A percentile compares a stretch with the other conserved stretches of the same genome.
Evolutionary conservation across 2,888 invertebrate species (phyloP).

Genomic region (Encarsia formosa): DNA sequence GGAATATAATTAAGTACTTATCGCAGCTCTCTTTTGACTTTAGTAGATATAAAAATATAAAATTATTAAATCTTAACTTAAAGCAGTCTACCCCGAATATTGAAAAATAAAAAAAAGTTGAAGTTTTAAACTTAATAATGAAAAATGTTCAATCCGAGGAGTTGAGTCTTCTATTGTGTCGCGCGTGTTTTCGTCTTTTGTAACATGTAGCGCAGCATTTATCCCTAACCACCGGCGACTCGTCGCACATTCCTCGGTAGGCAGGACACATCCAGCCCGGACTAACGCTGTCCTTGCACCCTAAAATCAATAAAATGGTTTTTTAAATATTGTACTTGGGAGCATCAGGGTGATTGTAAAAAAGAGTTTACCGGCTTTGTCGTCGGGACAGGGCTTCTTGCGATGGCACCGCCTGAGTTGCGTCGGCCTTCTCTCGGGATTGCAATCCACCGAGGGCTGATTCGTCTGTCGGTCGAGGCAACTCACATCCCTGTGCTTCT

Average conservation of each 20-base stretch:
- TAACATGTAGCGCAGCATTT: slow-evolving; percentile 45
- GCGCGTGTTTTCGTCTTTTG: slow-evolving; percentile 38
- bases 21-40: too few relatives aligned
- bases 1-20: too few relatives aligned
- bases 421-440: slow-evolving; percentile 38
- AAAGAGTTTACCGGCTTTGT: slow-evolving; percentile 38
- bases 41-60: too few relatives aligned
- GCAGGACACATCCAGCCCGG: slow-evolving; percentile 40
- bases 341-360: slow-evolving; percentile 7
- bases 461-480: slow-evolving; percentile 42
- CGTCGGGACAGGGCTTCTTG: slow-evolving; percentile 39
- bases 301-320: slow-evolving; percentile 33
- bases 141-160: slow-evolving; percentile 16
- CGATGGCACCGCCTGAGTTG: slow-evolving; percentile 42
- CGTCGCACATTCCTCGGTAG: slow-evolving; percentile 42
- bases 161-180: slow-evolving; percentile 33
- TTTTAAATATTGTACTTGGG: too few relatives aligned
- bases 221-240: slow-evolving; percentile 39
- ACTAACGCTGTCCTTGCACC: slow-evolving; percentile 40
- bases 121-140: too few relatives aligned
- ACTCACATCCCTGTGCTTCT: slow-evolving; percentile 39
- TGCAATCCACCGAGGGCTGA: slow-evolving; percentile 39
- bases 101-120: too few relatives aligned
- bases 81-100: too few relatives aligned
- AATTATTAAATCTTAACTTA: too few relatives aligned